phyloP scores from a whole-genome alignment of 2,797 vertebrate genomes.

The Hippopotamyrus pictus region DNA sequence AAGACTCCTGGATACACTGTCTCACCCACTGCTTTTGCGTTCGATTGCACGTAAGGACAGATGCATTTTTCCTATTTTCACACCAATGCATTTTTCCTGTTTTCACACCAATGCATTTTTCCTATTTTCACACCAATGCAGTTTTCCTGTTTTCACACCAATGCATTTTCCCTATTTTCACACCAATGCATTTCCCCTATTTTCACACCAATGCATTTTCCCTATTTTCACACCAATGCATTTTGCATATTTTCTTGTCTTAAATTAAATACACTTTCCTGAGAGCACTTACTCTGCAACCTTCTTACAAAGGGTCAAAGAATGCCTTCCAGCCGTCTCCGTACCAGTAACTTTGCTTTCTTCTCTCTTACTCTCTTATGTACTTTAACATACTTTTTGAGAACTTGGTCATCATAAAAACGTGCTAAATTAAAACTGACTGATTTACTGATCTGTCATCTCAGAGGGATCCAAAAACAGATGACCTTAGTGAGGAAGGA shows the following conservation, averaged over 20 bases:
- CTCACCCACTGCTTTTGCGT: neutral
- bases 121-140: neutral
- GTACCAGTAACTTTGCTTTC: neutral
- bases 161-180: neutral
- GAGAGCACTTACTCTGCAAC: neutral
- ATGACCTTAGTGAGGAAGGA: neutral
- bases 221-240: neutral
- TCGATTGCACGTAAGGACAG: neutral
- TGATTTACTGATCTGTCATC: constrained; percentile 11
- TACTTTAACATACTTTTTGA: neutral
- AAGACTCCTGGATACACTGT: neutral
- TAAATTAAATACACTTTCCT: neutral
- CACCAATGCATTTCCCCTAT: neutral
- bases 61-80: neutral
- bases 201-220: neutral
- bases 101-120: too few relatives aligned
- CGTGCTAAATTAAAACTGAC: neutral
- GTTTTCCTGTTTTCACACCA: neutral
- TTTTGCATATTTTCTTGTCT: neutral
- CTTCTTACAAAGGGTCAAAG: neutral
- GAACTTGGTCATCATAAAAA: neutral
- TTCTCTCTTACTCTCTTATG: neutral
- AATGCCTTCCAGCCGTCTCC: neutral
- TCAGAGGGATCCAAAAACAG: constrained; percentile 13
- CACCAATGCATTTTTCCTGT: neutral